Evolutionary conservation across 2,797 vertebrate genomes (phyloP), one percentile per base, ranked within the genome.

Genomic region (Pyrocephalus nanus): DNA sequence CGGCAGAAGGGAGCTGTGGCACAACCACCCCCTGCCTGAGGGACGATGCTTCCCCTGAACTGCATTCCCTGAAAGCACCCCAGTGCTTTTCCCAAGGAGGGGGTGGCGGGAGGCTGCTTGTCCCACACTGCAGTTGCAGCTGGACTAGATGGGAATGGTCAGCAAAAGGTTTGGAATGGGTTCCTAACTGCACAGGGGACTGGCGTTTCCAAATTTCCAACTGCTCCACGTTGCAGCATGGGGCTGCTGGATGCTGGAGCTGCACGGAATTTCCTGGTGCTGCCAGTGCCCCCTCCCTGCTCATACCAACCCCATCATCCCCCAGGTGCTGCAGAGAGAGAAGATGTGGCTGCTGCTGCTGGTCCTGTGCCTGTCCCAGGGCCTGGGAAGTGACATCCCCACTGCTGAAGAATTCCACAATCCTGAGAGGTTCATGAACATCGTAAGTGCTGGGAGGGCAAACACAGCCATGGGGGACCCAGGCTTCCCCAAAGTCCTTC

Each of bases 401-500:
- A 6, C 0, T 1, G 8, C 1, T 6, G 36, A 19, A 58, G 3
- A 0, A 1, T 8, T 15, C 38, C 1, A 4, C 40, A 90, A 90
- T 43, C 86, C 79, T 0, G 90, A 94, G 75, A 36, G 1, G 12
- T 48, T 53, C 57, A 88, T 94, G 90, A 95, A 82, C 48, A 71
- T 94, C 0, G 79, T 92, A 74, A 94, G 94, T 88, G 34, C 26
- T 13, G 7, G 10, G 9, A 23, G 13, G 7, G 29, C 62, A 80
- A 66, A 53, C 23, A 15, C 11, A 20, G 12, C 4, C 10, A 19
- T 1, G 0, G 0, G 4, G 30, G 51, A 50, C 29, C 14, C 25
- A 9, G 17, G 4, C 40, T 5, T 34, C 23, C 48, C 48, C 30
- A 9, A n/a, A 83, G 17, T 38, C 73, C 69, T 55, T 45, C 36